These are phyloP conservation scores for Pangasius krempfi DNA, from an alignment of 2,797 vertebrate genomes.

Conservation along the genomic window DNA sequence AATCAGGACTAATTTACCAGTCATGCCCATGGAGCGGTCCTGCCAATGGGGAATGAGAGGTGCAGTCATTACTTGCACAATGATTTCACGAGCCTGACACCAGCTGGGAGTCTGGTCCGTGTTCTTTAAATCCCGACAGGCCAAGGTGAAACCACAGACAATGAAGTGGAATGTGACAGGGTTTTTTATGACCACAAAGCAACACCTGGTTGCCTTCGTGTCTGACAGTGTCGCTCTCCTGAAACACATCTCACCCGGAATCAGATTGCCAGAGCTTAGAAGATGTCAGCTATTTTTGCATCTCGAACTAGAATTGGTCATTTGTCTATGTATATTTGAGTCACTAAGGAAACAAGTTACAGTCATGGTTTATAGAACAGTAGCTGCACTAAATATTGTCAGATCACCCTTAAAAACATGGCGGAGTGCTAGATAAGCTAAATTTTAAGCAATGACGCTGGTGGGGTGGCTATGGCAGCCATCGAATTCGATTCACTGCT, in stretches of 20 bases:
- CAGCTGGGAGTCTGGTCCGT: constrained; percentile 32
- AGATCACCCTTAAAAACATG: background rate
- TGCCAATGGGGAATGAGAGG: constrained; percentile 41
- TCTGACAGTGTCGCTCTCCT: constrained; percentile 19
- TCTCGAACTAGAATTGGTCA: background rate
- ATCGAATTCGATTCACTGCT: background rate
- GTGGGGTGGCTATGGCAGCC: background rate
- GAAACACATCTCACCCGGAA: background rate
- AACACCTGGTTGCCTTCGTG: constrained; percentile 41
- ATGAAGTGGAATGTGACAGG: constrained; percentile 54
- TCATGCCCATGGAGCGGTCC: constrained; percentile 27
- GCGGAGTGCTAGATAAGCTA: background rate
- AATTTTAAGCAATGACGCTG: background rate
- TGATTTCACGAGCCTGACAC: constrained; percentile 53
- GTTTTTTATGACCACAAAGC: constrained; percentile 45
- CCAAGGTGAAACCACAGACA: constrained; percentile 36
- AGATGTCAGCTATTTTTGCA: background rate
- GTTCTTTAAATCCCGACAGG: constrained; percentile 45
- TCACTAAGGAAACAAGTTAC: background rate
- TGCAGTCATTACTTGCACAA: constrained; percentile 49
- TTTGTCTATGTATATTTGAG: background rate
- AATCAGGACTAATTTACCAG: constrained; percentile 47
- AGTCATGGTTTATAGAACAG: background rate
- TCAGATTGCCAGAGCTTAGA: constrained; percentile 5
- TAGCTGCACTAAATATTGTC: background rate